Evolutionary conservation across 2,888 invertebrate genomes (phyloP).

Genomic region (Strigamia transsilvanica): DNA sequence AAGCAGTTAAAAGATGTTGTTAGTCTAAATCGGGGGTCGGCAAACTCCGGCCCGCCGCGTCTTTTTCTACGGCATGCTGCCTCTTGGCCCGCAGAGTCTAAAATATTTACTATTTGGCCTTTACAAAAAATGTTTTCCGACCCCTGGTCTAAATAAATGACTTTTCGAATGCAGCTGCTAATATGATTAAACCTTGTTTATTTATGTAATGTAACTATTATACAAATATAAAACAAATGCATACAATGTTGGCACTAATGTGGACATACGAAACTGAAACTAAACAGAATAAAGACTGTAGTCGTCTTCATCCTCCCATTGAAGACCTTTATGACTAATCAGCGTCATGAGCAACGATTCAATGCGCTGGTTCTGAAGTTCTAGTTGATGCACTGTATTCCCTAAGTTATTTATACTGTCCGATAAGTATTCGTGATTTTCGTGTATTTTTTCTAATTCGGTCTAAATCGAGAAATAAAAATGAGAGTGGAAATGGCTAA

Average conservation of each 20-base stretch:
- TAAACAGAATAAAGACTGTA: conserved; percentile 24
- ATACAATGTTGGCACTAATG: neutral
- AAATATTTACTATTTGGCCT: too few species aligned
- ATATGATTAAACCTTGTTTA: too few species aligned
- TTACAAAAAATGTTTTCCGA: too few species aligned
- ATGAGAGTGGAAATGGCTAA: neutral
- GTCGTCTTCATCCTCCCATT: conserved; percentile 54
- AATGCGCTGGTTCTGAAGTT: conserved; percentile 53
- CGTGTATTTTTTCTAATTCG: conserved; percentile 53
- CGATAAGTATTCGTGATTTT: conserved; percentile 51
- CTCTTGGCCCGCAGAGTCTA: too few species aligned
- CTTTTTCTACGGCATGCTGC: too few species aligned
- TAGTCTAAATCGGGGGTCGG: too few species aligned
- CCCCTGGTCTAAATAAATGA: too few species aligned
- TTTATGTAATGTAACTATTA: too few species aligned
- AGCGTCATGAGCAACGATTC: conserved; percentile 52
- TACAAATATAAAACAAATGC: too few species aligned
- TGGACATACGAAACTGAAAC: neutral
- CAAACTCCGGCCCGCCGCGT: too few species aligned
- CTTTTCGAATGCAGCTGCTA: too few species aligned
- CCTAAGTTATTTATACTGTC: conserved; percentile 17
- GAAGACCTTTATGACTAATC: conserved; percentile 54
- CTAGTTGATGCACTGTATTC: conserved; percentile 22
- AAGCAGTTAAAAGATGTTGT: too few species aligned
- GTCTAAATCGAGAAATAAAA: conserved; percentile 50